Conservation (phyloP, 2,888 invertebrate genomes). For the Agapetus fuscipes region DNA sequence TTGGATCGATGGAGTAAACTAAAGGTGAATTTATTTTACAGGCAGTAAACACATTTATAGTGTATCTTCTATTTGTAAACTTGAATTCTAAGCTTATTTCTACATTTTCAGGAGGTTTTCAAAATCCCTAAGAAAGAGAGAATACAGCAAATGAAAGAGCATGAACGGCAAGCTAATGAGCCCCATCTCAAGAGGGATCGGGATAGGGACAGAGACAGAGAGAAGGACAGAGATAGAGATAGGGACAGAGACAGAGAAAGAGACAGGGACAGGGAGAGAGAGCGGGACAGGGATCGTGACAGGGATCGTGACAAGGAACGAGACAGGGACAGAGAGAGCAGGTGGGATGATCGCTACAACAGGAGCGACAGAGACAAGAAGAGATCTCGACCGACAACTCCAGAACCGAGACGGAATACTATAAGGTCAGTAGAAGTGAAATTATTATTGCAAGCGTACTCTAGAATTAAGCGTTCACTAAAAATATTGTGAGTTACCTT, state of each 20-base stretch:
- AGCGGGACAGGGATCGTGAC: constrained; percentile 28
- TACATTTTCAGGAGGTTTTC: constrained; percentile 54
- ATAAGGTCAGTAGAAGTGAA: neutral
- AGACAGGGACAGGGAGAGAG: constrained; percentile 30
- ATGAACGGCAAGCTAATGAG: constrained; percentile 81
- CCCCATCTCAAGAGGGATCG: constrained; percentile 23
- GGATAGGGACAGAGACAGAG: constrained; percentile 30
- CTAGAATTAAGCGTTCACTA: no score
- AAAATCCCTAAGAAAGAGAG: constrained; percentile 91
- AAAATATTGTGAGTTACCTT: no score
- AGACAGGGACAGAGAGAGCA: constrained; percentile 28
- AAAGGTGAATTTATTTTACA: constrained; percentile 33
- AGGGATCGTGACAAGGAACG: constrained; percentile 33
- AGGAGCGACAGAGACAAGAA: constrained; percentile 23
- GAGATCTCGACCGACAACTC: constrained; percentile 9
- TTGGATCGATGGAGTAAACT: constrained; percentile 66
- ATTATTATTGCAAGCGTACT: no score
- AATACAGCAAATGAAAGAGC: constrained; percentile 91
- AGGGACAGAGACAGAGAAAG: constrained; percentile 32
- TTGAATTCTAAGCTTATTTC: no score
- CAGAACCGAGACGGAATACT: constrained; percentile 2
- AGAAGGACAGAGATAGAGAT: constrained; percentile 29
- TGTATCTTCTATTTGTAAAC: no score
- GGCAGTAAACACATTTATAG: neutral
- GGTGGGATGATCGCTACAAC: constrained; percentile 29